Evolutionary conservation across 2,113 vertebrate species (phyloP).

Genomic region (Pandion haliaetus): DNA sequence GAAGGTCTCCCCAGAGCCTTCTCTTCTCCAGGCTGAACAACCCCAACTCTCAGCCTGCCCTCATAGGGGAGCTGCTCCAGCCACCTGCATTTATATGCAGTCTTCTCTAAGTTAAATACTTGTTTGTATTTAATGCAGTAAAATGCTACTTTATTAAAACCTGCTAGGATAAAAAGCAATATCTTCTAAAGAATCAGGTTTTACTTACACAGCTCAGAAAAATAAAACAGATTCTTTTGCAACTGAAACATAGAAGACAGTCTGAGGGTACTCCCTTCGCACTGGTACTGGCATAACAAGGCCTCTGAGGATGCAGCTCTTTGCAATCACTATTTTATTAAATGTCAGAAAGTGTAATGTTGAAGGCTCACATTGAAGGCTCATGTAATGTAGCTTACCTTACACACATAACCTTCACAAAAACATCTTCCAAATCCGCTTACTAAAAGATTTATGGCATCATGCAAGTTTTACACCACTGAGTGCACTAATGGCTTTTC

Average conservation of each 20-base stretch:
- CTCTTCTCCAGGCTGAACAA: too few relatives aligned
- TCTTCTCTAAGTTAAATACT: background rate
- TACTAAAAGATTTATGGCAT: slow-evolving; percentile 89
- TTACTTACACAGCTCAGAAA: slow-evolving; percentile 60
- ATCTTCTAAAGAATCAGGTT: background rate
- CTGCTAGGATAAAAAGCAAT: background rate
- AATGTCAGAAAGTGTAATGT: slow-evolving; percentile 74
- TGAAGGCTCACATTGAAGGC: slow-evolving; percentile 24
- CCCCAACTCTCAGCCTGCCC: too few relatives aligned
- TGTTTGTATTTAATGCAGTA: background rate
- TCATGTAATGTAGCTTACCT: slow-evolving; percentile 69
- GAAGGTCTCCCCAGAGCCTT: too few relatives aligned
- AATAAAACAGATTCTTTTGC: slow-evolving; percentile 56
- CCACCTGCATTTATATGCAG: background rate
- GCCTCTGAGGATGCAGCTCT: slow-evolving; percentile 70
- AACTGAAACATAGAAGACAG: slow-evolving; percentile 56
- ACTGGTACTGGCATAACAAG: slow-evolving; percentile 70
- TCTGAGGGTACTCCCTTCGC: slow-evolving; percentile 21
- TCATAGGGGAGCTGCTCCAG: too few relatives aligned
- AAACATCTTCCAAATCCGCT: slow-evolving; percentile 77
- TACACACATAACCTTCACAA: slow-evolving; percentile 75
- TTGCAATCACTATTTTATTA: slow-evolving; percentile 79
- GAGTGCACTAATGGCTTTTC: slow-evolving; percentile 89
- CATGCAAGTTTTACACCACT: slow-evolving; percentile 89
- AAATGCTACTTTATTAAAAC: background rate